Base-by-base conservation (phyloP, 2,113 vertebrate species). In the Numida meleagris region DNA sequence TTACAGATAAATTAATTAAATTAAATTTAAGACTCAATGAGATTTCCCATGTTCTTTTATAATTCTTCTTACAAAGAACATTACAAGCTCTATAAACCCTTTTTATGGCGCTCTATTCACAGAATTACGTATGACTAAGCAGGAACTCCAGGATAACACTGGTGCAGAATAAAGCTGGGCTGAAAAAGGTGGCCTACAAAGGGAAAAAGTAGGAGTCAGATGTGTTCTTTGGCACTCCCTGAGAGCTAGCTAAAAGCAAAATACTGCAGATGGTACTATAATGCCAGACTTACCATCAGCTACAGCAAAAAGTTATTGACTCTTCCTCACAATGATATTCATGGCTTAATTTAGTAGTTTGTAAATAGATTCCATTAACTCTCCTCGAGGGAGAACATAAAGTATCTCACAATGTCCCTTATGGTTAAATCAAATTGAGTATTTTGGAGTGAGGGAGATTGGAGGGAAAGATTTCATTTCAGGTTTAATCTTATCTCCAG, bases 1-100 rank as follows among this genome's bases (percentile, higher is more conserved):
- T 98, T 97, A 98, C 97, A 98, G 98, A 98, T 98, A 98, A 98
- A 98, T 98, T 98, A 98, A 98, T 97, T 98, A 98, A 98, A 98
- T 98, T 98, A 98, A 97, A 95, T 97, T 98, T 97, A 98, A 98
- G 97, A 98, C 96, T 98, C 95, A 15, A 94, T 98, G 98, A 90
- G 68, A 98, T 98, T 97, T 97, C 96, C 96, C 97, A 97, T 94
- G 96, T 95, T 97, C 94, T 97, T 95, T 97, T 96, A 98, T 97
- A 97, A 96, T 96, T 97, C 96, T 97, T 96, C 97, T 97, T 97
- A 98, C 92, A 98, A 97, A 96, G 98, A 97, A 97, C 89, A 97
- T 97, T 97, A 98, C 96, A 97, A 96, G 94, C 90, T 96, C 96
- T 97, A 98, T 97, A 97, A 98, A 97, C 96, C 97, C 92, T 97